Percentiles rank a stretch among this genome's conserved stretches.
These are phyloP conservation scores for Xenotilapia leptura DNA, from an alignment of 2,113 vertebrate species.

Conservation along the genomic window DNA sequence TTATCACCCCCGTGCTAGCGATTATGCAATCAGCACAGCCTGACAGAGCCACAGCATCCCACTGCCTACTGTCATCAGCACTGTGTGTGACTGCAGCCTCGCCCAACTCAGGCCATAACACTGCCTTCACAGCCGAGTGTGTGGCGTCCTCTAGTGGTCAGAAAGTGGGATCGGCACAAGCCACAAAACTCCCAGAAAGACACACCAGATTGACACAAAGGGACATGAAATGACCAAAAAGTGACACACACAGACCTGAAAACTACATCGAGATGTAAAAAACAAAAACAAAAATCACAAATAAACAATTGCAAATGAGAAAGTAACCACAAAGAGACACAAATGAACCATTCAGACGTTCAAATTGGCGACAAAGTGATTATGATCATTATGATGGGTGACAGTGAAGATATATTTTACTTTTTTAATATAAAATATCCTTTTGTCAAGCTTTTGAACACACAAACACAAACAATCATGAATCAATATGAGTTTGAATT, in stretches of 20 bases:
- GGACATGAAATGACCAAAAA: not conserved
- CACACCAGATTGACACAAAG: not conserved
- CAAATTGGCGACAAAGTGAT: not conserved
- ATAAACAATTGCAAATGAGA: not conserved
- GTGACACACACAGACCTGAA: not conserved
- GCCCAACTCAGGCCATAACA: not conserved
- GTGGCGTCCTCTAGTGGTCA: constrained; percentile 29
- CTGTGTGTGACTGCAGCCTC: not conserved
- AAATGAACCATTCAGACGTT: fast-evolving
- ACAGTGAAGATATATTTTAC: not conserved
- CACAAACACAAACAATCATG: not conserved
- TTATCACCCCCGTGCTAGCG: not conserved
- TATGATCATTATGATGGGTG: not conserved
- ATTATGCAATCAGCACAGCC: not conserved
- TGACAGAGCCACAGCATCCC: not conserved
- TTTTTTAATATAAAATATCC: not conserved
- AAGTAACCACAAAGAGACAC: not conserved
- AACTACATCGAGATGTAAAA: fast-evolving
- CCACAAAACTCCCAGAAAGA: not conserved
- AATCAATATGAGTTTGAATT: not conserved
- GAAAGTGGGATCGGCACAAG: not conserved
- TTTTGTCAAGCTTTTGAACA: not conserved
- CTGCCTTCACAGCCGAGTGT: not conserved
- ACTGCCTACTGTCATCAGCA: not conserved
- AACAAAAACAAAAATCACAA: not conserved